Conservation (phyloP, 2,888 invertebrate genomes). For the Anodontia alba region DNA sequence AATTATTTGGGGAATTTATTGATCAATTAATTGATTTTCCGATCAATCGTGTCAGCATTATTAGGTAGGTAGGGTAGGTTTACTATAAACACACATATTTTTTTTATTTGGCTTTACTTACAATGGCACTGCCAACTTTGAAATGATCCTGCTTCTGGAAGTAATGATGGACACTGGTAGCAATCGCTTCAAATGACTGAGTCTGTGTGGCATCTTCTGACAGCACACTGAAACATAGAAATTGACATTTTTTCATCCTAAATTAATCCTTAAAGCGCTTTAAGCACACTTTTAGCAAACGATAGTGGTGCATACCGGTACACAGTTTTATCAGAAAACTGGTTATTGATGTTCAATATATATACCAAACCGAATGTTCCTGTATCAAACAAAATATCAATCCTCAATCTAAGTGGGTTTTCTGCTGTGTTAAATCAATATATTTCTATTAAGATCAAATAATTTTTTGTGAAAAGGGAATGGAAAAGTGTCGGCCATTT, state of each 20-base stretch:
- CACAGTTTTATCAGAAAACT: background rate
- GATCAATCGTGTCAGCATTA: too few species aligned
- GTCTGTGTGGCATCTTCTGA: constrained; percentile 91
- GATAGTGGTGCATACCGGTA: background rate
- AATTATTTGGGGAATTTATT: too few species aligned
- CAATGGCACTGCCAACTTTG: constrained; percentile 86
- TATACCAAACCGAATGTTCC: constrained; percentile 19
- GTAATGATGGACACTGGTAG: constrained; percentile 91
- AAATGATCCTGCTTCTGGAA: constrained; percentile 92
- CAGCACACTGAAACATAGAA: constrained; percentile 87
- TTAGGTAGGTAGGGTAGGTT: too few species aligned
- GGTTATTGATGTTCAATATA: background rate
- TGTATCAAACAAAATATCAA: background rate
- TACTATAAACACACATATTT: too few species aligned
- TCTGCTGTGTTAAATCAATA: too few species aligned
- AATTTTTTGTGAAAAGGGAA: too few species aligned
- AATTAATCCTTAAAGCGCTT: background rate
- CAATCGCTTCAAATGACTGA: constrained; percentile 91
- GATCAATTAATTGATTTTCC: too few species aligned
- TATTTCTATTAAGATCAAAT: too few species aligned
- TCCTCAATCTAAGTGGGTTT: too few species aligned
- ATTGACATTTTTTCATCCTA: background rate
- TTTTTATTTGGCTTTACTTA: too few species aligned
- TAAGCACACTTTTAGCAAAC: background rate
- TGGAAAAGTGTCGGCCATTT: too few species aligned